Base-by-base conservation (phyloP, 2,888 invertebrate species). In the Sesia bembeciformis region DNA sequence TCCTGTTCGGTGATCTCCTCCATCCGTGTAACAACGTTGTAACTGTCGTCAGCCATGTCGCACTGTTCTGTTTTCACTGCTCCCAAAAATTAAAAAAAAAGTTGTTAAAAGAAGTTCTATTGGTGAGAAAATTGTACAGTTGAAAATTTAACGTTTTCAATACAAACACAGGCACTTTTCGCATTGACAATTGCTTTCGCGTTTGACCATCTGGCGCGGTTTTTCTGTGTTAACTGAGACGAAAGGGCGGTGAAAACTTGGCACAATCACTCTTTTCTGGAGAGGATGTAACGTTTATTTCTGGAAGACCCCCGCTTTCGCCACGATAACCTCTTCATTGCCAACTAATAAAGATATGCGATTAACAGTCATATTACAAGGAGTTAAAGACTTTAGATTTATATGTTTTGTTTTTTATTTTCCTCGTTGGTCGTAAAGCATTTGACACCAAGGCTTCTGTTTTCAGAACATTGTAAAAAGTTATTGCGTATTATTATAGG, bases 201-300 rank as follows among this genome's bases (percentile, higher is more conserved):
- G 67, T 51, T 64, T 72, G 75, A 79, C 80, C 74, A 76, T 74
- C 75, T 72, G 60, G 71, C 70, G 62, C 70, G 76, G 60, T 72
- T 76, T 72, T 72, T 72, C 68, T 67, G 67, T 70, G 68, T 72
- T 74, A 74, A 87, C 88, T 87, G 81, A 69, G 62, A 61, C 69
- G 72, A 50, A 8, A 74, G 70, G 72, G 71, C 67, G 72, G 70
- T 61, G 65, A 66, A 77, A 73, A 72, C 67, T 87, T 88, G 87
- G 88, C 88, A 87, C 77, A 64, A 60, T 60, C 56, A 60, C 61
- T 62, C 61, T 60, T 61, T 65, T 68, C 85, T 88, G 87, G 88
- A 88, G 71, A 65, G 72, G 66, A 71, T 81, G 83, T 81, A 81
- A 85, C 68, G 84, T 84, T 84, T 88, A 88, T 88, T 88, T 88